A percentile compares a stretch with the other conserved stretches of the same genome.
These are phyloP conservation scores for Lepidonotus clava DNA, from an alignment of 2,888 invertebrate genomes.

Conservation along the genomic window DNA sequence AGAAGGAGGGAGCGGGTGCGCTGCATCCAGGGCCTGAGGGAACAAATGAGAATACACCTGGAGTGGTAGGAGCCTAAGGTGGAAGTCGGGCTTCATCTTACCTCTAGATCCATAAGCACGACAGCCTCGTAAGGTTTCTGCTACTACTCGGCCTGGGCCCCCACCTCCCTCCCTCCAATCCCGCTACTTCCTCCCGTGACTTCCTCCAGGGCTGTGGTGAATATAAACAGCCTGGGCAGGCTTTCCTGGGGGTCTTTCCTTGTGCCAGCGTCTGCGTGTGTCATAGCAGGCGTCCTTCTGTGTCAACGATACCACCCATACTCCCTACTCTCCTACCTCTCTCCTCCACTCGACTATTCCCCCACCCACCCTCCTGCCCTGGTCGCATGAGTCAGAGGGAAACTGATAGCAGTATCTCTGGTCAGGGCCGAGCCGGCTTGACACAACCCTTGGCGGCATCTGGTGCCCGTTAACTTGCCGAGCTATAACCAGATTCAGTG, in stretches of 20 bases:
- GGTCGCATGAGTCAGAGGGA: slow-evolving; percentile 8
- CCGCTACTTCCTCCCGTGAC: background rate
- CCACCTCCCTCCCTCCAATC: background rate
- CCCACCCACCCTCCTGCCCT: background rate
- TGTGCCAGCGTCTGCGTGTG: background rate
- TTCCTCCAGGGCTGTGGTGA: slow-evolving; percentile 5
- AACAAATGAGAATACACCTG: slow-evolving; percentile 22
- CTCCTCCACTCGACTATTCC: background rate
- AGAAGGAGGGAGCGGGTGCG: too few relatives aligned
- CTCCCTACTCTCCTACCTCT: background rate
- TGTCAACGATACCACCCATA: background rate
- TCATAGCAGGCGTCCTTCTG: background rate
- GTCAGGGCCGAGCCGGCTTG: too few relatives aligned
- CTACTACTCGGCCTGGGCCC: background rate
- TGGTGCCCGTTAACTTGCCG: background rate
- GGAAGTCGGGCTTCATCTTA: background rate
- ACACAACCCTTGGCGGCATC: background rate
- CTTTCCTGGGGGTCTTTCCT: background rate
- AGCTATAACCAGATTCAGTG: background rate
- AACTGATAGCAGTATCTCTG: background rate
- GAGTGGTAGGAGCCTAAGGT: background rate
- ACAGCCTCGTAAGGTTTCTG: background rate
- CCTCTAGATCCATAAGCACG: background rate
- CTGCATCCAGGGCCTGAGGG: too few relatives aligned
- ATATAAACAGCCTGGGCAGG: background rate